These are phyloP conservation scores for Germaria angustata DNA, from an alignment of 2,888 invertebrate species.

Conservation along the genomic window DNA sequence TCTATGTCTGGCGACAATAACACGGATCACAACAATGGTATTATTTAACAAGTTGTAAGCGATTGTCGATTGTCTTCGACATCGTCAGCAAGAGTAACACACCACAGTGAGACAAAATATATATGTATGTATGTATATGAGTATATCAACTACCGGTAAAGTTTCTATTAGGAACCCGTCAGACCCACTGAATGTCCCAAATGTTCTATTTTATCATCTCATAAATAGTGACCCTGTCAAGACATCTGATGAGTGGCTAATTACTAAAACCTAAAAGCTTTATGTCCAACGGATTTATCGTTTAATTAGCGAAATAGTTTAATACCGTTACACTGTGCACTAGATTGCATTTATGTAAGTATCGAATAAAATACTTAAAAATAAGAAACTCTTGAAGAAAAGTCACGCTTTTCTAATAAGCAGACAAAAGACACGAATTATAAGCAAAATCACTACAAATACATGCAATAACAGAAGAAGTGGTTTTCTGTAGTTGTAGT, in stretches of 20 bases:
- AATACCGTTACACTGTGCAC: background rate
- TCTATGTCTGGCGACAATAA: constrained; percentile 31
- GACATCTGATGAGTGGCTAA: too few relatives aligned
- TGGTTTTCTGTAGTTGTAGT: background rate
- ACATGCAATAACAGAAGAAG: background rate
- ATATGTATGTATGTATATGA: too few relatives aligned
- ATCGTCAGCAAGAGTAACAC: background rate
- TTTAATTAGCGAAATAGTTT: too few relatives aligned
- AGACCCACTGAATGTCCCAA: too few relatives aligned
- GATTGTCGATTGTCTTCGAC: background rate
- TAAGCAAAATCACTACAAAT: background rate
- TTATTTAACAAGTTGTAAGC: constrained; percentile 40
- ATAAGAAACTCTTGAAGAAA: constrained; percentile 1
- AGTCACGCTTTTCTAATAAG: constrained; percentile 40
- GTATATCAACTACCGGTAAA: too few relatives aligned
- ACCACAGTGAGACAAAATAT: background rate
- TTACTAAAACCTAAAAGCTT: too few relatives aligned
- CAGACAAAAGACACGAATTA: constrained; percentile 15
- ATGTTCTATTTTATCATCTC: too few relatives aligned
- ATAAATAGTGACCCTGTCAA: too few relatives aligned
- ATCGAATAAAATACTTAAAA: background rate
- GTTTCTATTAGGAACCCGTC: too few relatives aligned
- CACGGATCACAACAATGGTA: constrained; percentile 40
- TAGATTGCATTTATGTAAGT: background rate
- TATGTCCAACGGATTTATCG: too few relatives aligned